phyloP scores from a whole-genome alignment of 2,113 vertebrate species.

The Ursus arctos region DNA sequence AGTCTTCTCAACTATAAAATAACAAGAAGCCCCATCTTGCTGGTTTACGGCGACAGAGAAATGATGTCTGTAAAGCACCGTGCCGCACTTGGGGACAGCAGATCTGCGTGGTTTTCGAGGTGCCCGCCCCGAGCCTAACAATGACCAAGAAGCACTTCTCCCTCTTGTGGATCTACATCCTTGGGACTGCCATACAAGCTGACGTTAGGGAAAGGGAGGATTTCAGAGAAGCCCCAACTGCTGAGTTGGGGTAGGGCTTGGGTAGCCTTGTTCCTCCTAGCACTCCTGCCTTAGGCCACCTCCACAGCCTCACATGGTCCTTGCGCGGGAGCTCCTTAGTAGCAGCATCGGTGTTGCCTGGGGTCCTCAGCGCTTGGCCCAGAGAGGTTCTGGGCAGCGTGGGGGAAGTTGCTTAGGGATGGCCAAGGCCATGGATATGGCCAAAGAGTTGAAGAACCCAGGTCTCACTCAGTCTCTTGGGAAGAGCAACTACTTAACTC shows the following conservation, averaged over 20 bases:
- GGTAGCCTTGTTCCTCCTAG: background rate
- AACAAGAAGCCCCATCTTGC: background rate
- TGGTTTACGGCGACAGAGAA: background rate
- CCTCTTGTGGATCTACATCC: background rate
- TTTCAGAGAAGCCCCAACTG: background rate
- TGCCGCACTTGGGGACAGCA: background rate
- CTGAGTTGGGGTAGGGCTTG: background rate
- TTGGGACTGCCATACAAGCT: background rate
- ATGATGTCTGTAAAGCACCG: background rate
- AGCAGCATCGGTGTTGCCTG: background rate
- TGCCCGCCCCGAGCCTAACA: background rate
- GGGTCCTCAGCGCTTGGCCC: background rate
- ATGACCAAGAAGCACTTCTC: background rate
- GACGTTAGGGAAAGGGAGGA: background rate
- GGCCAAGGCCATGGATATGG: background rate
- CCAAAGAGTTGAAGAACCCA: background rate
- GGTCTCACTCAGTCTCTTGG: background rate
- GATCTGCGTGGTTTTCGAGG: background rate
- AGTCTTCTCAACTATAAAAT: conserved; percentile 12
- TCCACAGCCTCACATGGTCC: background rate
- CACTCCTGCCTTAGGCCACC: background rate
- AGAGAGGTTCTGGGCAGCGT: background rate
- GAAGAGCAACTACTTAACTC: background rate
- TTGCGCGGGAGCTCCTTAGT: background rate
- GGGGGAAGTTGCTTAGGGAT: background rate